These are phyloP conservation scores for Pseudocheirus occidentalis DNA, from an alignment of 2,797 vertebrate genomes.

Conservation along the genomic window DNA sequence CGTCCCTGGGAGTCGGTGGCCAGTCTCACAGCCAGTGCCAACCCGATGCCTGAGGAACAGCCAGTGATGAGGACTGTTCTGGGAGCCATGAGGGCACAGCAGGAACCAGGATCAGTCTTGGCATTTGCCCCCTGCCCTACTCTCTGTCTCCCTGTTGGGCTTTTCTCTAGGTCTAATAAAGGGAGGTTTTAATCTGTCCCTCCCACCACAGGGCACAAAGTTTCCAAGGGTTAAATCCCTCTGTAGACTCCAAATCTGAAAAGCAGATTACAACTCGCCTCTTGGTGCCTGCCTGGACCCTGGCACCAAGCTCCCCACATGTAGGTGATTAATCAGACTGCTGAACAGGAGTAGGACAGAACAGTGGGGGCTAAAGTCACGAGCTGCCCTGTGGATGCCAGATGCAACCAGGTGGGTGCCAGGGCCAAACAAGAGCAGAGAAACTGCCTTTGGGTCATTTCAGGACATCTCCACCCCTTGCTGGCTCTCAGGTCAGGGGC, in stretches of 20 bases:
- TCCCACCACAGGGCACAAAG: neutral
- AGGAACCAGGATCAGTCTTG: neutral
- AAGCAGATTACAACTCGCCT: neutral
- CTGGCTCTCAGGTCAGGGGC: neutral
- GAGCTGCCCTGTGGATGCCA: neutral
- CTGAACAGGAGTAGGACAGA: neutral
- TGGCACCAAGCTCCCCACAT: neutral
- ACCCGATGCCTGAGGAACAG: constrained; percentile 85
- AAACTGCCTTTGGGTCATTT: constrained; percentile 31
- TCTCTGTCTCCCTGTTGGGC: fast-evolving
- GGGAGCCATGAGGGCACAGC: constrained; percentile 76
- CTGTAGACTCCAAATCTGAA: neutral
- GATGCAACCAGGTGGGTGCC: neutral
- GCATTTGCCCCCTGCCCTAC: neutral
- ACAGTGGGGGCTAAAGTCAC: neutral
- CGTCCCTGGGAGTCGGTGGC: constrained; percentile 84
- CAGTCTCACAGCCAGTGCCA: constrained; percentile 84
- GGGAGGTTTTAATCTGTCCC: constrained; percentile 3
- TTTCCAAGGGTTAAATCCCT: constrained; percentile 1
- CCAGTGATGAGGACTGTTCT: constrained; percentile 84
- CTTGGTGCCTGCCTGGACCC: neutral
- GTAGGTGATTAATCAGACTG: neutral
- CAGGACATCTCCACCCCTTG: constrained; percentile 10
- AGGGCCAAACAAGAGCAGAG: neutral
- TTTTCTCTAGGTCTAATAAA: constrained; percentile 58